A percentile compares a stretch with the other conserved stretches of the same genome.
phyloP scores from a whole-genome alignment of 2,888 invertebrate genomes.

The Nematopogon swammerdamellus region DNA sequence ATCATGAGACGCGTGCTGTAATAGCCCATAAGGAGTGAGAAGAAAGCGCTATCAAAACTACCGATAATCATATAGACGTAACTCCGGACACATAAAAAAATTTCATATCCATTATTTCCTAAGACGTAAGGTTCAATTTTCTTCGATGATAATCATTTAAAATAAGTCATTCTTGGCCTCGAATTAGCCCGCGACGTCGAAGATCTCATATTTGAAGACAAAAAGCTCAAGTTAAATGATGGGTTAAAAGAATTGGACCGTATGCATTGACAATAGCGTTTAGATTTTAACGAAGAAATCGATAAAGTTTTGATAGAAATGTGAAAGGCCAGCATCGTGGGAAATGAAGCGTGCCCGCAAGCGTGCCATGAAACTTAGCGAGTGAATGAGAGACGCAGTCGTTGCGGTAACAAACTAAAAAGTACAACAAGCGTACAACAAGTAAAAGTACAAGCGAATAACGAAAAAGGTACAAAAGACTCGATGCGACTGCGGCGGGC shows the following conservation, averaged over 20 bases:
- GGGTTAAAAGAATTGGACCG: constrained; percentile 4
- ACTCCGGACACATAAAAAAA: no score
- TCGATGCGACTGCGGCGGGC: no score
- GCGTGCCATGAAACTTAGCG: constrained; percentile 49
- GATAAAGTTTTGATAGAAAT: neutral
- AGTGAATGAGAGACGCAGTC: constrained; percentile 23
- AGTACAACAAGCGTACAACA: neutral
- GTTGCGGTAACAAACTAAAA: neutral
- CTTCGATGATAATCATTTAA: constrained; percentile 8
- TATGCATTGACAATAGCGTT: constrained; percentile 9
- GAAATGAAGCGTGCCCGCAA: constrained; percentile 60
- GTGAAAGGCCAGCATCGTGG: constrained; percentile 34
- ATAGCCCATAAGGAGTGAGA: constrained; percentile 2
- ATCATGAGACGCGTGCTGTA: constrained; percentile 25
- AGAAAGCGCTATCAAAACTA: constrained; percentile 1
- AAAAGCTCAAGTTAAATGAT: neutral
- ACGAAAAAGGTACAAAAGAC: no score
- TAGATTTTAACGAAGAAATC: constrained; percentile 5
- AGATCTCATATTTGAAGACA: neutral
- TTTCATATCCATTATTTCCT: no score
- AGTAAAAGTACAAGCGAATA: neutral
- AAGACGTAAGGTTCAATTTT: constrained; percentile 16
- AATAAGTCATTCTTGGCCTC: no score
- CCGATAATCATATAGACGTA: no score
- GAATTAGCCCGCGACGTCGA: no score